A percentile compares a stretch with the other conserved stretches of the same genome.
Conservation (phyloP, 1,140 invertebrate species). For the Apis cerana region DNA sequence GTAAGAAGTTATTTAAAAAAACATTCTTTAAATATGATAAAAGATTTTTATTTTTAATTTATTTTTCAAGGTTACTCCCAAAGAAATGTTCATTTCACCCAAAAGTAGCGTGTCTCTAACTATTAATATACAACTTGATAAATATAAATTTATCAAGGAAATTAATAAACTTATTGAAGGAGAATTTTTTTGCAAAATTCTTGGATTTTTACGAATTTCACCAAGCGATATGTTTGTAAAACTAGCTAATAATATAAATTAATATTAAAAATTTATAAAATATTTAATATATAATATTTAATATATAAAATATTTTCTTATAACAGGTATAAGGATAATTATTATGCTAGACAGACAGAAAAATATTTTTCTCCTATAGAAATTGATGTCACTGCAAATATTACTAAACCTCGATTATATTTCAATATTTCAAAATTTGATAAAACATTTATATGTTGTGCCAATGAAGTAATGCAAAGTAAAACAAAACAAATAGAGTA, state of each 20-base stretch:
- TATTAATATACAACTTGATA: conserved; percentile 47
- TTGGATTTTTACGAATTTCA: conserved; percentile 61
- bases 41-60: not conserved
- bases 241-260: not conserved
- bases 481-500: conserved; percentile 33
- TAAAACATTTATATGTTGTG: conserved; percentile 49
- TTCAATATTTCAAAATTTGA: conserved; percentile 38
- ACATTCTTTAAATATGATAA: not conserved
- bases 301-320: conserved; percentile 14
- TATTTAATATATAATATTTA: too few relatives aligned
- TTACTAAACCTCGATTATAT: conserved; percentile 27
- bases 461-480: conserved; percentile 36
- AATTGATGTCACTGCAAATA: conserved; percentile 47
- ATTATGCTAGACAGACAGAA: conserved; percentile 52
- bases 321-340: conserved; percentile 52
- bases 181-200: conserved; percentile 39
- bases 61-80: conserved; percentile 54
- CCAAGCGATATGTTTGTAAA: conserved; percentile 58
- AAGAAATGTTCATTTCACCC: conserved; percentile 59
- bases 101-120: conserved; percentile 45
- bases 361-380: conserved; percentile 46
- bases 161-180: conserved; percentile 6
- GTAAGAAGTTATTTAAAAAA: conserved; percentile 33
- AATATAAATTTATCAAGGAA: not conserved
- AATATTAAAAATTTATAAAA: not conserved